Evolutionary conservation across 2,797 vertebrate genomes (phyloP).

Genomic region (Eidolon dupreanum): DNA sequence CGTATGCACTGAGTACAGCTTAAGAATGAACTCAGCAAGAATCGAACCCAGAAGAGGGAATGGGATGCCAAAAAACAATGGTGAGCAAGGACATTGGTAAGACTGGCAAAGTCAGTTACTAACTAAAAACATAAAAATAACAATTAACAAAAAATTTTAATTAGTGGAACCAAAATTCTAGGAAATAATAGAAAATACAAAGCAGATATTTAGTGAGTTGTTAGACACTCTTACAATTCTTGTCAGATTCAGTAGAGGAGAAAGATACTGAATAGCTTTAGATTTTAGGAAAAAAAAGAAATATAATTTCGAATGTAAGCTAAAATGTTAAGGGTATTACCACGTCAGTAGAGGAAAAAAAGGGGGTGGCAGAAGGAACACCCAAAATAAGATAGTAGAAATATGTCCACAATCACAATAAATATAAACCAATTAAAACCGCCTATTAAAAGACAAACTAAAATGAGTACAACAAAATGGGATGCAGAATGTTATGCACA

Average conservation of each 20-base stretch:
- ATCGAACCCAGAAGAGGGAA: neutral
- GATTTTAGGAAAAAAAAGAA: slow-evolving; percentile 26
- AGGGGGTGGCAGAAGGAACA: slow-evolving; percentile 22
- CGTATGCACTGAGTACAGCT: neutral
- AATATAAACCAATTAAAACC: slow-evolving; percentile 61
- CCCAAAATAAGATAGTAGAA: slow-evolving; percentile 23
- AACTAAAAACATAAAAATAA: too few species aligned
- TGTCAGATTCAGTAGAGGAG: neutral
- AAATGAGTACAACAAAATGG: neutral
- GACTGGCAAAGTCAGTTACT: neutral
- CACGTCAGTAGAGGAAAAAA: neutral
- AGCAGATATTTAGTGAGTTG: neutral
- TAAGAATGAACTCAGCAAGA: neutral
- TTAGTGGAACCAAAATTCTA: neutral
- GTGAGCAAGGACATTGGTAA: neutral
- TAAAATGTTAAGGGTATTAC: slow-evolving; percentile 3
- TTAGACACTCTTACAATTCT: neutral
- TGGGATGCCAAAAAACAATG: neutral
- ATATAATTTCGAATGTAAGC: slow-evolving; percentile 12
- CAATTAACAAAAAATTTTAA: neutral
- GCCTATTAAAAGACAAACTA: slow-evolving; percentile 50
- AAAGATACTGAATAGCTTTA: neutral
- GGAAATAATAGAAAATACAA: slow-evolving; percentile 26
- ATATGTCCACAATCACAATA: slow-evolving; percentile 49
- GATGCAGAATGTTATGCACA: neutral